A percentile compares a stretch with the other conserved stretches of the same genome.
Conservation (phyloP, 1,140 invertebrate genomes). For the Drosophila truncata region DNA sequence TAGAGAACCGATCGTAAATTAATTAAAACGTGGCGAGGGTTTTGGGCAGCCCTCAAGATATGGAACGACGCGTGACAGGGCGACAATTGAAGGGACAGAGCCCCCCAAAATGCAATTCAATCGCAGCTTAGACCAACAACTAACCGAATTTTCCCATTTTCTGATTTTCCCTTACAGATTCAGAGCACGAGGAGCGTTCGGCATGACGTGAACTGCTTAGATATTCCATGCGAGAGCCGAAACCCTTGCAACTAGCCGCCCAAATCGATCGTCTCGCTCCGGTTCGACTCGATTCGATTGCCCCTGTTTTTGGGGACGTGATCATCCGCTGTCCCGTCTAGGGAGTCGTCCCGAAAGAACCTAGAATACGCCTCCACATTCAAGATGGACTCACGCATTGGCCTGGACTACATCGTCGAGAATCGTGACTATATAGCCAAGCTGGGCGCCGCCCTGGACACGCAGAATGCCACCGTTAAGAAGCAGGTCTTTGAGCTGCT, state of each 20-base stretch:
- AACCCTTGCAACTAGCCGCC: constrained; percentile 60
- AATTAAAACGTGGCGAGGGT: constrained; percentile 56
- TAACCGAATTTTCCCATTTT: constrained; percentile 27
- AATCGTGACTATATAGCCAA: constrained; percentile 96
- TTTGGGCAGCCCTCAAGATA: constrained; percentile 52
- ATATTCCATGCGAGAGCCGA: constrained; percentile 64
- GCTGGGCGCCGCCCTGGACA: constrained; percentile 95
- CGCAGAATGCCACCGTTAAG: constrained; percentile 93
- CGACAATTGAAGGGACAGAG: constrained; percentile 52
- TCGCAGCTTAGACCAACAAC: constrained; percentile 37
- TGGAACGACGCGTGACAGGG: constrained; percentile 57
- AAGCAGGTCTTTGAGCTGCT: constrained; percentile 96
- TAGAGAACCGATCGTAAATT: constrained; percentile 68
- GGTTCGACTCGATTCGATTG: constrained; percentile 41
- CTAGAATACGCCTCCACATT: neutral
- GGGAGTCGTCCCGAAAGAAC: constrained; percentile 6
- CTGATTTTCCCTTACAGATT: constrained; percentile 59
- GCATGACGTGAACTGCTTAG: constrained; percentile 72
- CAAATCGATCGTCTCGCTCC: constrained; percentile 58
- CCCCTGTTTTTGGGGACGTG: constrained; percentile 33
- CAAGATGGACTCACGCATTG: constrained; percentile 93
- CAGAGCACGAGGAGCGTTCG: constrained; percentile 62
- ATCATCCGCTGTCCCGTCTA: constrained; percentile 3
- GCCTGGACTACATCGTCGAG: constrained; percentile 96
- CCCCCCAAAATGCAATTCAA: constrained; percentile 62